Conservation (phyloP, 2,797 vertebrate species). For the Calcarius lapponicus region DNA sequence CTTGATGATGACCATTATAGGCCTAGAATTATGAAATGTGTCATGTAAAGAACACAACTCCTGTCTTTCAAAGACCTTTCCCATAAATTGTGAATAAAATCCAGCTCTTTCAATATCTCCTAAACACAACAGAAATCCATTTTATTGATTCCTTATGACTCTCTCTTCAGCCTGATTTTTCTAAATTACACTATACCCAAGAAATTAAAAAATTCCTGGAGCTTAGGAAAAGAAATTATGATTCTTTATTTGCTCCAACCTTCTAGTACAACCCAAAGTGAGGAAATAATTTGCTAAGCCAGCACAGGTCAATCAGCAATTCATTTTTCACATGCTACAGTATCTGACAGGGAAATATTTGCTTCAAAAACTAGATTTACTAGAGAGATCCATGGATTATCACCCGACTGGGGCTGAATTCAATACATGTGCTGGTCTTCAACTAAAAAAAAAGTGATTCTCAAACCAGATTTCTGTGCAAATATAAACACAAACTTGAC, state of each 20-base stretch:
- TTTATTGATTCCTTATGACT: neutral
- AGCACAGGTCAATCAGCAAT: neutral
- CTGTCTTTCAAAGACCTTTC: neutral
- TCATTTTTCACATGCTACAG: neutral
- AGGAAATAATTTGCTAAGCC: neutral
- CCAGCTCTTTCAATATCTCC: neutral
- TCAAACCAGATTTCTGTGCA: neutral
- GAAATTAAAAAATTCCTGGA: neutral
- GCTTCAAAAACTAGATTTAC: neutral
- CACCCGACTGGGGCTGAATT: neutral
- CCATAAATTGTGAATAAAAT: neutral
- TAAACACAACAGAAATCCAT: neutral
- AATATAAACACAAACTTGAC: neutral
- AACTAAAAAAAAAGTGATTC: neutral
- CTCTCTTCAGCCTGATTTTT: neutral
- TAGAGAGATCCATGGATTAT: neutral
- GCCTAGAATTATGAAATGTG: conserved; percentile 76
- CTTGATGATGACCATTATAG: conserved; percentile 94
- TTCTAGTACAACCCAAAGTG: neutral
- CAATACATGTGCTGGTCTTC: neutral
- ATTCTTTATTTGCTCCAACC: neutral
- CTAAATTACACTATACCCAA: neutral
- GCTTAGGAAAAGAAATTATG: neutral
- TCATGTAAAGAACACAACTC: neutral
- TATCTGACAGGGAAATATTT: neutral